phyloP scores from a whole-genome alignment of 1,140 invertebrate species.

The Rhizoglyphus robini region DNA sequence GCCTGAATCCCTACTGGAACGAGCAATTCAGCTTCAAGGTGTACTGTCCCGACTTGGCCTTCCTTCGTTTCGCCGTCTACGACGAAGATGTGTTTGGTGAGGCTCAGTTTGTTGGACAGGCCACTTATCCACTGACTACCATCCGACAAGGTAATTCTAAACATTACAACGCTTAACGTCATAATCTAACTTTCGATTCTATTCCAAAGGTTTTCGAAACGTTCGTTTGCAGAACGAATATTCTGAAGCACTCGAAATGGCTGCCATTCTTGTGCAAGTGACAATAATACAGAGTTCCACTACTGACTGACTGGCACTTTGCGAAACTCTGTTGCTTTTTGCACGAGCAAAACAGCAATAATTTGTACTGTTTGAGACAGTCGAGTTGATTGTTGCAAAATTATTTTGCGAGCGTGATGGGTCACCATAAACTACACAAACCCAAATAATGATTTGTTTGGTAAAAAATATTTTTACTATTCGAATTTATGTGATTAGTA shows the following conservation, averaged over 20 bases:
- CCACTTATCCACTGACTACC: conserved; percentile 62
- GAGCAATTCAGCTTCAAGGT: conserved; percentile 76
- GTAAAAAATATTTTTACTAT: too few species aligned
- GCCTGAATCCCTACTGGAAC: conserved; percentile 89
- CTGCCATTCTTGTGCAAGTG: conserved; percentile 73
- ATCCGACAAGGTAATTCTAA: conserved; percentile 35
- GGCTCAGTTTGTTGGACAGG: conserved; percentile 91
- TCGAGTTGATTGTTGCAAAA: too few species aligned
- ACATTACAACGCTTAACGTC: conserved; percentile 2
- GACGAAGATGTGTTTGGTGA: conserved; percentile 98
- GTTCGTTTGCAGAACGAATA: conserved; percentile 76
- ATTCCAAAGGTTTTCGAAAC: conserved; percentile 60
- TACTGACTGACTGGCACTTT: background rate
- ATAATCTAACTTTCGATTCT: background rate
- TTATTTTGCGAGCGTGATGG: too few species aligned
- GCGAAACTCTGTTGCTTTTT: too few species aligned
- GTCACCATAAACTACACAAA: too few species aligned
- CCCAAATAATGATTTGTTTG: too few species aligned
- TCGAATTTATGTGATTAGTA: too few species aligned
- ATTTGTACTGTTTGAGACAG: too few species aligned
- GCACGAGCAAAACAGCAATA: too few species aligned
- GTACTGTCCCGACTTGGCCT: conserved; percentile 69
- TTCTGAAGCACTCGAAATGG: conserved; percentile 83
- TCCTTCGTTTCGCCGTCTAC: conserved; percentile 81
- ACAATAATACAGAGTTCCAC: background rate